Conservation (phyloP, 2,797 vertebrate species). For the Tolypeutes matacus region DNA sequence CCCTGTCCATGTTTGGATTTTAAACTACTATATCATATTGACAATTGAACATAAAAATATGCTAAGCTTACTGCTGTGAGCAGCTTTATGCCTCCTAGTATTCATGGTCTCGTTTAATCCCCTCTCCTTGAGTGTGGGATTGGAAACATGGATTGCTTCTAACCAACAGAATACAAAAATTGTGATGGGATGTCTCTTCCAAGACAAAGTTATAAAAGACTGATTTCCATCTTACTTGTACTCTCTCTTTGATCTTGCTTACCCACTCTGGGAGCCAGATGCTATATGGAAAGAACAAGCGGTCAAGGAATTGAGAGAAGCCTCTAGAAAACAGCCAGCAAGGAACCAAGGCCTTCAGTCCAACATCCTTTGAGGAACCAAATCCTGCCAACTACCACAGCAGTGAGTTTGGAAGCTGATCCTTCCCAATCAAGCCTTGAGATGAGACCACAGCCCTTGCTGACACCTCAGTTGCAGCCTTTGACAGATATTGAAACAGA, state of each 20-base stretch:
- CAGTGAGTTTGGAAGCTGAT: neutral
- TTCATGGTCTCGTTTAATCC: neutral
- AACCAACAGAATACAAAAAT: neutral
- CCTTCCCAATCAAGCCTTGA: neutral
- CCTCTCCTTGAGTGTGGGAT: neutral
- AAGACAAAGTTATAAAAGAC: neutral
- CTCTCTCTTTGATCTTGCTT: neutral
- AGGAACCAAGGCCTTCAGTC: neutral
- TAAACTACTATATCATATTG: neutral
- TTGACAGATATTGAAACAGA: neutral
- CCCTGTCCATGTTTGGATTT: neutral
- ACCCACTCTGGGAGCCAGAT: neutral
- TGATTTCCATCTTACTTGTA: neutral
- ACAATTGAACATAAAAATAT: neutral
- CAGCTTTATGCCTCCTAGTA: neutral
- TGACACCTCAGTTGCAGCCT: neutral
- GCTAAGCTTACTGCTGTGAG: neutral
- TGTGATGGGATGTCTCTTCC: neutral
- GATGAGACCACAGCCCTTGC: neutral
- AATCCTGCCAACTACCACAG: neutral
- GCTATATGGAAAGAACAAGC: neutral
- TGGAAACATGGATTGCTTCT: neutral
- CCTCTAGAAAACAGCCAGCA: neutral
- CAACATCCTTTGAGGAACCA: neutral
- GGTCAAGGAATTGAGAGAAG: neutral